A percentile compares a stretch with the other conserved stretches of the same genome.
Conservation (phyloP, 2,888 invertebrate genomes). For the Drosophila affinis region DNA sequence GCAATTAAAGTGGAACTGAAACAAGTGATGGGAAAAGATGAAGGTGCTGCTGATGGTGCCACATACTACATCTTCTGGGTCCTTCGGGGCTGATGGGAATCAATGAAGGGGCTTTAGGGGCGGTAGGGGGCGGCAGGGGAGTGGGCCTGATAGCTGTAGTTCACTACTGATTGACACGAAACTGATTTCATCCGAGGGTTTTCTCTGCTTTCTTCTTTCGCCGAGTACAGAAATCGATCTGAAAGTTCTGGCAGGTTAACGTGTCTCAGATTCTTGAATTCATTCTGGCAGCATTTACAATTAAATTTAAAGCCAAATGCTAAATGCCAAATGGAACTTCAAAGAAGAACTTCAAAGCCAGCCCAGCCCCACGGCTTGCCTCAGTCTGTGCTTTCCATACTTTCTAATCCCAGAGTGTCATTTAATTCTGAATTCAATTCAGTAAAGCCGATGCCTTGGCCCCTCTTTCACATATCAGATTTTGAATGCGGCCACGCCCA, state of each 20-base stretch:
- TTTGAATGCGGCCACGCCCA: conserved; percentile 44
- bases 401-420: conserved; percentile 49
- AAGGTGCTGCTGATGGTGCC: conserved; percentile 3
- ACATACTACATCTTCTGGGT: background rate
- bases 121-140: too few relatives aligned
- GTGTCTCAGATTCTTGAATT: background rate
- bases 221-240: background rate
- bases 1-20: conserved; percentile 34
- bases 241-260: background rate
- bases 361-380: background rate
- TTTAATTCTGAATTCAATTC: conserved; percentile 47
- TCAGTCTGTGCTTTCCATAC: conserved; percentile 1
- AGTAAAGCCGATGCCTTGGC: conserved; percentile 18
- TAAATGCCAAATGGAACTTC: background rate
- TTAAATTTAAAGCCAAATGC: background rate
- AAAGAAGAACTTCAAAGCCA: background rate
- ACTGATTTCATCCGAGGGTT: conserved; percentile 16
- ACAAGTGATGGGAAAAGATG: conserved; percentile 9
- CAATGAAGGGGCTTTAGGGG: conserved; percentile 15
- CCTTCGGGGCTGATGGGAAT: conserved; percentile 23
- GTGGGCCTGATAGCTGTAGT: background rate
- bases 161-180: conserved; percentile 23
- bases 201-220: background rate
- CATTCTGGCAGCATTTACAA: background rate
- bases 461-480: conserved; percentile 48